These are phyloP conservation scores for Elgaria multicarinata DNA, from an alignment of 2,113 vertebrate genomes.

Conservation along the genomic window DNA sequence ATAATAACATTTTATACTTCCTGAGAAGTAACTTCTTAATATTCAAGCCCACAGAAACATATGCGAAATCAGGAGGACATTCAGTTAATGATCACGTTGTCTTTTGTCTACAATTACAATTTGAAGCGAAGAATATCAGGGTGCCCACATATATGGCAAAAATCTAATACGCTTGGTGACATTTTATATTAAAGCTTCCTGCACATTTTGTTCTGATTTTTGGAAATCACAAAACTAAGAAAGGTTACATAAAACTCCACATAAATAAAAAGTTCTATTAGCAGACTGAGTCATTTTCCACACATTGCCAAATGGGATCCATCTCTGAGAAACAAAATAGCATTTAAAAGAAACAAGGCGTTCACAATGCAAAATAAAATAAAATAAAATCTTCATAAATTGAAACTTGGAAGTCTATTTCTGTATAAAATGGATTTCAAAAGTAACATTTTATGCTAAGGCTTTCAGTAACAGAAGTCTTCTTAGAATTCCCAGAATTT, in stretches of 20 bases:
- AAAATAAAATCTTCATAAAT: background rate
- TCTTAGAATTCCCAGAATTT: background rate
- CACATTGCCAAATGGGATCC: background rate
- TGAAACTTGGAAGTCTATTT: background rate
- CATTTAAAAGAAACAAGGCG: background rate
- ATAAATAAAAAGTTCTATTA: conserved; percentile 3
- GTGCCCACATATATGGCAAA: background rate
- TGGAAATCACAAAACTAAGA: background rate
- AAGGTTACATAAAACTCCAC: conserved; percentile 8
- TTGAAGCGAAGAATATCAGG: background rate
- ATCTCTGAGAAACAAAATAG: background rate
- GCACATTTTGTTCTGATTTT: background rate
- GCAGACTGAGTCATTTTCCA: conserved; percentile 4
- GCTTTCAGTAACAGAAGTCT: background rate
- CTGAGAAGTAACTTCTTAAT: background rate
- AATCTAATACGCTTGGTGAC: background rate
- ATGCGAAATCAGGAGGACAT: background rate
- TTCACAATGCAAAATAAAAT: background rate
- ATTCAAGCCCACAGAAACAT: background rate
- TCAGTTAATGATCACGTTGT: background rate
- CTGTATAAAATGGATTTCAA: background rate
- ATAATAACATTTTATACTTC: background rate
- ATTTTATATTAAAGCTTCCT: background rate
- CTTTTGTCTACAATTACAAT: background rate
- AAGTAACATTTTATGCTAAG: background rate